A percentile compares a stretch with the other conserved stretches of the same genome.
phyloP scores from a whole-genome alignment of 2,888 invertebrate genomes.

The Melinaea menophilus region DNA sequence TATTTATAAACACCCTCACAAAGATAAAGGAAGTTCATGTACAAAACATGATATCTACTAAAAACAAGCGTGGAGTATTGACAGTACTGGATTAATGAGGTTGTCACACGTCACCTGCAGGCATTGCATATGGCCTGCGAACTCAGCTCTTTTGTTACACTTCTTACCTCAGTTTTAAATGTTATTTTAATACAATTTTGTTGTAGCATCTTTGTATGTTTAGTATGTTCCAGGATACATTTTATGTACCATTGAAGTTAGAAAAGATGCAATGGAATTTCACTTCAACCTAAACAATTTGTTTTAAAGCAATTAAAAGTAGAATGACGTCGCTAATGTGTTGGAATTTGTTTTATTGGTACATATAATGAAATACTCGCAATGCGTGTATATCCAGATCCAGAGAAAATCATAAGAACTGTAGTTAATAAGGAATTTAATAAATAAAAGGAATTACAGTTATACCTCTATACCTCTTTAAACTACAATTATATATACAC shows the following conservation, averaged over 20 bases:
- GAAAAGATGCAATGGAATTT: conserved; percentile 31
- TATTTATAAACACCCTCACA: neutral
- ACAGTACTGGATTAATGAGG: too few species aligned
- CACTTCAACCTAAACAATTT: conserved; percentile 35
- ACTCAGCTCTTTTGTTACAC: too few species aligned
- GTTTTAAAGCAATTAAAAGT: conserved; percentile 35
- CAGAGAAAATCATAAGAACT: conserved; percentile 30
- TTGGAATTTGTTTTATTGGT: too few species aligned
- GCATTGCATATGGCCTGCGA: too few species aligned
- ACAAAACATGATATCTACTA: conserved; percentile 15
- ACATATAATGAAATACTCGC: neutral
- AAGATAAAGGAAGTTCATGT: conserved; percentile 2
- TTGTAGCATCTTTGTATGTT: conserved; percentile 12
- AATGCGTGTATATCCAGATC: too few species aligned
- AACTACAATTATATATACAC: too few species aligned
- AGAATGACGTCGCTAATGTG: too few species aligned
- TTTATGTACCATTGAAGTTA: conserved; percentile 22
- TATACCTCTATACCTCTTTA: conserved; percentile 4
- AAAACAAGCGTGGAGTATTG: too few species aligned
- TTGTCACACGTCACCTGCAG: too few species aligned
- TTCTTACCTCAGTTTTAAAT: too few species aligned
- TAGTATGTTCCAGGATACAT: conserved; percentile 27
- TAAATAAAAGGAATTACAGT: neutral
- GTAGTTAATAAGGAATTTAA: conserved; percentile 19
- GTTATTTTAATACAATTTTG: too few species aligned